These are phyloP conservation scores for Scelioninae gen. 2 DNA, from an alignment of 2,888 invertebrate genomes.

Conservation along the genomic window DNA sequence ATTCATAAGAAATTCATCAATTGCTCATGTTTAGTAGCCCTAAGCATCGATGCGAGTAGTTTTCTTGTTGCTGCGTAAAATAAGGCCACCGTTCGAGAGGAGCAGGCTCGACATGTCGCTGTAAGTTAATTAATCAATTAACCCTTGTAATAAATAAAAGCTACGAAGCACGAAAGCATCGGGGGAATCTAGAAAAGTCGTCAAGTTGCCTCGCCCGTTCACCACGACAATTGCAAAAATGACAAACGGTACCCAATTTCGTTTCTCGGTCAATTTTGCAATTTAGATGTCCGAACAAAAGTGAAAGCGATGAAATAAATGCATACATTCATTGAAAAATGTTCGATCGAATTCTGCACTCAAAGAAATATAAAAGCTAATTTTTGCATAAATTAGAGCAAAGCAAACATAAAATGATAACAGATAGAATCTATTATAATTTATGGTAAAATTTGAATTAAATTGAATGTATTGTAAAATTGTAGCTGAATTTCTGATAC, in stretches of 20 bases:
- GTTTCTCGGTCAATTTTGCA: slow-evolving; percentile 19
- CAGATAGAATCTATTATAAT: too few relatives aligned
- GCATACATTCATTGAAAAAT: too few relatives aligned
- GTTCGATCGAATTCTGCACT: too few relatives aligned
- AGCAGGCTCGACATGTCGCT: slow-evolving; percentile 32
- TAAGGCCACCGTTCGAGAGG: slow-evolving; percentile 40
- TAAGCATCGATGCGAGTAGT: slow-evolving; percentile 1
- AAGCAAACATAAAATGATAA: too few relatives aligned
- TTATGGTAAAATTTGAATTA: too few relatives aligned
- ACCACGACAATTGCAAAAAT: slow-evolving; percentile 37
- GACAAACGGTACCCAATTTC: slow-evolving; percentile 16
- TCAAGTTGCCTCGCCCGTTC: slow-evolving; percentile 19
- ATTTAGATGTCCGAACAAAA: not conserved
- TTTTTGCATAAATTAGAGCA: too few relatives aligned
- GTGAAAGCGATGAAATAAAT: too few relatives aligned
- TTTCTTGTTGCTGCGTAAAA: slow-evolving; percentile 34
- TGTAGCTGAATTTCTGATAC: too few relatives aligned
- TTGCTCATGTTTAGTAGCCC: too few relatives aligned
- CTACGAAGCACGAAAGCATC: slow-evolving; percentile 36
- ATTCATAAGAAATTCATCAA: too few relatives aligned
- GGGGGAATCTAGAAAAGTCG: slow-evolving; percentile 42
- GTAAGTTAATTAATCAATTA: slow-evolving; percentile 58
- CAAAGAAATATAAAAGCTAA: too few relatives aligned
- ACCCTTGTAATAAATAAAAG: slow-evolving; percentile 55
- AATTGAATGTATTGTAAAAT: too few relatives aligned